These are phyloP conservation scores for Calosoma granatense DNA, from an alignment of 1,140 invertebrate species.

Conservation along the genomic window DNA sequence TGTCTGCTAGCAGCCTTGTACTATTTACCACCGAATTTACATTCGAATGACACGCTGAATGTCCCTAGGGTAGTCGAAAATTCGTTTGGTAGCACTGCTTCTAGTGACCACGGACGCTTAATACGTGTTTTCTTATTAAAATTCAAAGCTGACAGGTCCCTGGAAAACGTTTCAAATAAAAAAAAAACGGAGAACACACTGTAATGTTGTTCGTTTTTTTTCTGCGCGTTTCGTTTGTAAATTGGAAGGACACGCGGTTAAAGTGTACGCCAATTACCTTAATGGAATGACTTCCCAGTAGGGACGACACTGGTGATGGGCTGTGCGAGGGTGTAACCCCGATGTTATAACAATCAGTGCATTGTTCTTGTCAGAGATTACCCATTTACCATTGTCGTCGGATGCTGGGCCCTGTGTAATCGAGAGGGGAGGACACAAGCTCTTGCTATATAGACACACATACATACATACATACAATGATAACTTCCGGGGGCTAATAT, in stretches of 20 bases:
- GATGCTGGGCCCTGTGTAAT: neutral
- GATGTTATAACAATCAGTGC: neutral
- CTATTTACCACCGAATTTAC: conserved; percentile 2
- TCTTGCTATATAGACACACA: no score
- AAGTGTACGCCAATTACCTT: neutral
- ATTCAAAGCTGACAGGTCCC: conserved; percentile 1
- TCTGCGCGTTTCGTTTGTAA: neutral
- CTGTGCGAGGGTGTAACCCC: neutral
- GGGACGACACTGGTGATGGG: neutral
- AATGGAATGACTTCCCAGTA: neutral
- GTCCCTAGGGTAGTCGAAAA: neutral
- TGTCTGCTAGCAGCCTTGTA: neutral
- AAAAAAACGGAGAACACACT: no score
- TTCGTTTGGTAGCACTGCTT: neutral
- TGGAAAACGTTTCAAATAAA: neutral
- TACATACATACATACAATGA: neutral
- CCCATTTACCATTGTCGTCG: neutral
- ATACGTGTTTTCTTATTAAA: neutral
- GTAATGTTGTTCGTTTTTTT: neutral
- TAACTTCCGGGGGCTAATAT: neutral
- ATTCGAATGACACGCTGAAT: neutral
- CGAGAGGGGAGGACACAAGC: no score
- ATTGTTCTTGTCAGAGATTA: neutral
- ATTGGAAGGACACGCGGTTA: neutral
- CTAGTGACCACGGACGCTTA: neutral